Percentiles rank a stretch among this genome's conserved stretches.
phyloP scores from a whole-genome alignment of 1,140 invertebrate genomes.

The Phenacoccus solenopsis region DNA sequence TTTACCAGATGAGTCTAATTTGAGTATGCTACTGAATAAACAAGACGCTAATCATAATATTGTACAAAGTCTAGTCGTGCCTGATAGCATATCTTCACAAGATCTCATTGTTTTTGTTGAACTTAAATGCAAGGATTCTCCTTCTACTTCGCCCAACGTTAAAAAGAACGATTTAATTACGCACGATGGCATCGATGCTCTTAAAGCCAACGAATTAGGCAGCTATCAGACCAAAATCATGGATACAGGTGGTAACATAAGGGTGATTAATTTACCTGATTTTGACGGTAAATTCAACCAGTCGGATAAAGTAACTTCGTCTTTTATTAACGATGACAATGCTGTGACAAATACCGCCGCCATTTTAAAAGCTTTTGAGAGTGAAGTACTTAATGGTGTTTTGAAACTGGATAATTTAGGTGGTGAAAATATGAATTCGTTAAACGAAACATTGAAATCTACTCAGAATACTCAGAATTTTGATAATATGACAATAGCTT shows the following conservation, averaged over 20 bases:
- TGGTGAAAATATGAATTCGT: background rate
- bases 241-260: background rate
- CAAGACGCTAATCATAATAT: background rate
- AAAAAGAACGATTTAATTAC: background rate
- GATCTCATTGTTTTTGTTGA: conserved; percentile 28
- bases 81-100: conserved; percentile 16
- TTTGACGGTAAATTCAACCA: background rate
- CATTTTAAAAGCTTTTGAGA: background rate
- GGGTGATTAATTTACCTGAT: background rate
- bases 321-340: background rate
- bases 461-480: background rate
- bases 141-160: background rate
- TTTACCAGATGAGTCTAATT: background rate
- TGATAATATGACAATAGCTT: background rate
- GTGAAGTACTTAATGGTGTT: background rate
- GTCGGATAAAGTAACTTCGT: too few species aligned
- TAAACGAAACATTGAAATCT: background rate
- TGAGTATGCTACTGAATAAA: background rate
- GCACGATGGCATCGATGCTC: background rate
- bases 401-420: background rate
- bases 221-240: background rate
- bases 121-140: conserved; percentile 26
- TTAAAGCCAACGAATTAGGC: background rate
- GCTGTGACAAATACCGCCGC: background rate
- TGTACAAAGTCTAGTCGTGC: background rate